These are phyloP conservation scores for Venturia canescens DNA, from an alignment of 1,140 invertebrate genomes.

Conservation along the genomic window DNA sequence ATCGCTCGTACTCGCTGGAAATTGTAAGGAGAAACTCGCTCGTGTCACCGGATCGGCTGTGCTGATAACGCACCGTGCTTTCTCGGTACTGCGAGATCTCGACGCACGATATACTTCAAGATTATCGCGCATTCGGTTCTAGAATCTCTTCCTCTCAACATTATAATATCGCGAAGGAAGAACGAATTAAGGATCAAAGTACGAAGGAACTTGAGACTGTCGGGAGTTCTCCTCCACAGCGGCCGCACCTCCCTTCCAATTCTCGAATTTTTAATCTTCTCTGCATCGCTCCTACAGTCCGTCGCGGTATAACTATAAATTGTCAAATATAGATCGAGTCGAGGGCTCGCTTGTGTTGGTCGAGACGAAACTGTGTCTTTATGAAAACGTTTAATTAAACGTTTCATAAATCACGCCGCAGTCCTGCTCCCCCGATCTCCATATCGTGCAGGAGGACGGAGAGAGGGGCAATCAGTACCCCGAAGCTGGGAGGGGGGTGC, in stretches of 20 bases:
- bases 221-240: neutral
- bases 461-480: constrained; percentile 41
- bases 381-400: constrained; percentile 74
- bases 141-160: too few relatives aligned
- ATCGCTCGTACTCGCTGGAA: too few relatives aligned
- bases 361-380: constrained; percentile 63
- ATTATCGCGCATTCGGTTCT: too few relatives aligned
- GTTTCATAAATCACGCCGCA: constrained; percentile 71
- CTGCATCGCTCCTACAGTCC: constrained; percentile 7
- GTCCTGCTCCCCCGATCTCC: constrained; percentile 25
- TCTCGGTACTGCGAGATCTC: too few relatives aligned
- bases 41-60: too few relatives aligned
- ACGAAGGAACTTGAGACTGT: neutral
- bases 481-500: constrained; percentile 41
- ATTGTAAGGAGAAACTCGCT: too few relatives aligned
- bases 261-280: constrained; percentile 29
- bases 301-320: constrained; percentile 59
- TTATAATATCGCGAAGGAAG: too few relatives aligned
- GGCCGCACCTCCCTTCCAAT: neutral
- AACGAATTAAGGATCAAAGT: neutral
- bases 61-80: too few relatives aligned
- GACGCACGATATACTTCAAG: too few relatives aligned
- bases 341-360: neutral
- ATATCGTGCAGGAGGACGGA: constrained; percentile 7
- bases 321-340: constrained; percentile 56